Conservation (phyloP, 2,113 vertebrate genomes). For the Spilogale gracilis region DNA sequence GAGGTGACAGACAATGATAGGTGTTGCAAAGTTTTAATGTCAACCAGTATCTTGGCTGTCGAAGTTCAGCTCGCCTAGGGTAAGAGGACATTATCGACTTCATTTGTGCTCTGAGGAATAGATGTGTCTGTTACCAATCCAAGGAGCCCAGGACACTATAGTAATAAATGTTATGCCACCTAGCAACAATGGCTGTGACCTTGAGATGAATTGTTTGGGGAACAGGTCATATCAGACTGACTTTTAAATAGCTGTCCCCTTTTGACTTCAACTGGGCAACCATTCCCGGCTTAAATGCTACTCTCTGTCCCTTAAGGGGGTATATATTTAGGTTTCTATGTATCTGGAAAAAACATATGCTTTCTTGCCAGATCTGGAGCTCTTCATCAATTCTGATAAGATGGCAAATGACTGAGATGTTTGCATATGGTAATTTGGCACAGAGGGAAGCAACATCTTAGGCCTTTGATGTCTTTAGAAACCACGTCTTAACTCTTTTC, state of each 20-base stretch:
- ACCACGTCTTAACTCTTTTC: slow-evolving; percentile 7
- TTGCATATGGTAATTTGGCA: not conserved
- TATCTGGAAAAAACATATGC: slow-evolving; percentile 25
- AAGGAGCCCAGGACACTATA: slow-evolving; percentile 16
- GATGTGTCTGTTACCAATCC: slow-evolving; percentile 49
- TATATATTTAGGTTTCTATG: slow-evolving; percentile 39
- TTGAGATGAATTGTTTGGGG: slow-evolving; percentile 65
- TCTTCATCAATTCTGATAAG: not conserved
- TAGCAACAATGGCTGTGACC: slow-evolving; percentile 71
- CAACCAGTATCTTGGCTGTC: slow-evolving; percentile 40
- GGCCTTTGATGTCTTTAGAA: not conserved
- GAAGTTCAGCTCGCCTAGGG: slow-evolving; percentile 50
- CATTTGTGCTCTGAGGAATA: slow-evolving; percentile 58
- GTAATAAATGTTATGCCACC: slow-evolving; percentile 76
- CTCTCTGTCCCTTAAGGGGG: slow-evolving; percentile 29
- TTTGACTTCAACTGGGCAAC: slow-evolving; percentile 65
- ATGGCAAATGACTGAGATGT: not conserved
- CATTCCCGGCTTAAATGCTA: slow-evolving; percentile 69
- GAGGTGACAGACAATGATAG: slow-evolving; percentile 65
- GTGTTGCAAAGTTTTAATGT: slow-evolving; percentile 71
- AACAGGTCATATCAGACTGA: slow-evolving; percentile 73
- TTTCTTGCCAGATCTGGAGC: slow-evolving; percentile 39
- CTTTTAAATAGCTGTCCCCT: slow-evolving; percentile 79
- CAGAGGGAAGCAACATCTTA: not conserved
- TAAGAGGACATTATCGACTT: slow-evolving; percentile 61